phyloP scores from a whole-genome alignment of 2,113 vertebrate species.

The Sceloporus undulatus region DNA sequence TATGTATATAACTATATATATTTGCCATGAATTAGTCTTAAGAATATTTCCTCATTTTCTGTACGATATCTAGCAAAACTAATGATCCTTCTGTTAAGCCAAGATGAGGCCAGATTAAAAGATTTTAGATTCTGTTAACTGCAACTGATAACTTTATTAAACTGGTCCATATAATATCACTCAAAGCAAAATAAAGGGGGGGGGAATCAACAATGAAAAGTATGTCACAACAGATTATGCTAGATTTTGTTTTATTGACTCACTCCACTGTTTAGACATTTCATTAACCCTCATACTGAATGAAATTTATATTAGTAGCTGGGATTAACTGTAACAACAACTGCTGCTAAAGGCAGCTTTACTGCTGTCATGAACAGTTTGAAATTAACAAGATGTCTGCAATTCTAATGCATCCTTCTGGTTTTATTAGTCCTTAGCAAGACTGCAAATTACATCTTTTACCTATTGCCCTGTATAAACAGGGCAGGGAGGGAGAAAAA shows the following conservation, averaged over 20 bases:
- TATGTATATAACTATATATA: not conserved
- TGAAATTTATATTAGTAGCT: constrained; percentile 8
- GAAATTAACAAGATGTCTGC: not conserved
- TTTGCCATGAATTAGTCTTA: not conserved
- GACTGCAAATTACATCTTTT: constrained; percentile 35
- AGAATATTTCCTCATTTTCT: not conserved
- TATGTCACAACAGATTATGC: constrained; percentile 15
- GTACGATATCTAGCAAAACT: not conserved
- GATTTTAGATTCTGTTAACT: not conserved
- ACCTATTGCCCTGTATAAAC: constrained; percentile 26
- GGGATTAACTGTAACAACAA: not conserved
- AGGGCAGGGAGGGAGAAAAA: not conserved
- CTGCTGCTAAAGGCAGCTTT: not conserved
- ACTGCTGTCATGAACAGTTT: not conserved
- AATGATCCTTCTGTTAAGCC: not conserved
- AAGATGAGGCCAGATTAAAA: not conserved
- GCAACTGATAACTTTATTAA: constrained; percentile 42
- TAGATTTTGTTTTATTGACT: constrained; percentile 51
- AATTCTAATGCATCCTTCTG: constrained; percentile 20
- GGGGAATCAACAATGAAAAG: constrained; percentile 19
- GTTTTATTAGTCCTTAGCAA: constrained; percentile 26
- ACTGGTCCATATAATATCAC: not conserved
- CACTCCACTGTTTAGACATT: constrained; percentile 38
- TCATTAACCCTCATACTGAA: constrained; percentile 16
- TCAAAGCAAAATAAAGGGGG: not conserved